Evolutionary conservation across 2,113 vertebrate species (phyloP).

Genomic region (Coracopsis vasa): DNA sequence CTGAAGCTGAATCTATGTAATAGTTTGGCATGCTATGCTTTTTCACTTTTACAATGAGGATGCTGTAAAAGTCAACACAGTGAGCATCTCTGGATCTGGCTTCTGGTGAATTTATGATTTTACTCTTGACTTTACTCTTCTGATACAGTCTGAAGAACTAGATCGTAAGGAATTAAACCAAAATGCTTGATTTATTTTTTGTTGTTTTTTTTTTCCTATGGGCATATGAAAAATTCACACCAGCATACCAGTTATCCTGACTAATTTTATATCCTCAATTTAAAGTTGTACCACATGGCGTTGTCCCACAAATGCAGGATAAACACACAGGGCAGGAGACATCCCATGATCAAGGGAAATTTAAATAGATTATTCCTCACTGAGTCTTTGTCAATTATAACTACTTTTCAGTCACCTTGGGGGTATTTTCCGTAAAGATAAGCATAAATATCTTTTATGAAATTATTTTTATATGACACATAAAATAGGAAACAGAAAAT

Average conservation of each 20-base stretch:
- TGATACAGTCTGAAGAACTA: background rate
- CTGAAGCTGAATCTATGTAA: background rate
- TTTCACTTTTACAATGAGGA: background rate
- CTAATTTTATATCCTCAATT: background rate
- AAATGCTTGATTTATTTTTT: background rate
- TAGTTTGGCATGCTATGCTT: background rate
- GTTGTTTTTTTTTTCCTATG: background rate
- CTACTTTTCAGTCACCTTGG: background rate
- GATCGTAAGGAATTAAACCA: background rate
- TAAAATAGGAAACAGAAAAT: background rate
- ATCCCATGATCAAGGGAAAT: background rate
- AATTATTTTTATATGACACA: background rate
- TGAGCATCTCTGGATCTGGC: background rate
- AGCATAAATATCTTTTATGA: background rate
- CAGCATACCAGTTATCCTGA: background rate
- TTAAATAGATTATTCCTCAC: background rate
- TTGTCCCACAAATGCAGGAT: background rate
- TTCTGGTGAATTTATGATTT: background rate
- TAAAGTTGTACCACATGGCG: background rate
- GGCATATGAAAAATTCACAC: background rate
- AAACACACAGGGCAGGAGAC: background rate
- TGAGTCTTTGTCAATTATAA: background rate
- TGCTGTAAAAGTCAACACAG: background rate
- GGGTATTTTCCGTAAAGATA: background rate
- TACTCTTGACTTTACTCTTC: background rate